Percentiles rank a stretch among this genome's conserved stretches.
Conservation (phyloP, 1,140 invertebrate species). For the Zaprionus ornatus region DNA sequence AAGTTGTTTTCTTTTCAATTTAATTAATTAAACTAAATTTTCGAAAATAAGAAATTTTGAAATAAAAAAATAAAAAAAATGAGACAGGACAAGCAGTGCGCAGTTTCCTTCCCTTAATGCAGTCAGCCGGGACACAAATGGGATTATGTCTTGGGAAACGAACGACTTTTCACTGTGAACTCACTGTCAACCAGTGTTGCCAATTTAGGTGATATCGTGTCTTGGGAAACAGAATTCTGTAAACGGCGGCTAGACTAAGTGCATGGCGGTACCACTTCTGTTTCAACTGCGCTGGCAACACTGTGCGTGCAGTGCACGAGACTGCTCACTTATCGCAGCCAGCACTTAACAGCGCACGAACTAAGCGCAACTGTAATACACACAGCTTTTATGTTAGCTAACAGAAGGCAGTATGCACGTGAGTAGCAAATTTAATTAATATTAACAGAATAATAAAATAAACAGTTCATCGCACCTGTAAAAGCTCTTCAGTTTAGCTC, state of each 20-base stretch:
- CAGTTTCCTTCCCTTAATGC: no score
- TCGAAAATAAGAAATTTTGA: constrained; percentile 5
- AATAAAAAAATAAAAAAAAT: background rate
- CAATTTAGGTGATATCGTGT: no score
- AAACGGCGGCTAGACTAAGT: no score
- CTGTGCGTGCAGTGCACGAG: background rate
- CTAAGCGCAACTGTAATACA: background rate
- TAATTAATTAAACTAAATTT: no score
- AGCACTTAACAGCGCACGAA: constrained; percentile 8
- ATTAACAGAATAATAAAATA: background rate
- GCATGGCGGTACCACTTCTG: background rate
- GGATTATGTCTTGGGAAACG: no score
- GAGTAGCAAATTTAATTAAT: background rate
- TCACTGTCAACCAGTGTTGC: no score
- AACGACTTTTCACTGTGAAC: no score
- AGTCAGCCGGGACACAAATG: no score
- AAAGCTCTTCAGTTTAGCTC: background rate
- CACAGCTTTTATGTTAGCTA: background rate
- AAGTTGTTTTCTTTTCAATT: no score
- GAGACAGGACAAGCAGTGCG: background rate
- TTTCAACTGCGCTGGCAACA: background rate
- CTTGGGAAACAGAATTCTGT: no score
- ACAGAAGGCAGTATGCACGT: no score
- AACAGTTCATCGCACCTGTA: background rate
- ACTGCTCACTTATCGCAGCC: constrained; percentile 7